Base-by-base conservation (phyloP, 2,888 invertebrate species). In the Exephanes ischioxanthus region DNA sequence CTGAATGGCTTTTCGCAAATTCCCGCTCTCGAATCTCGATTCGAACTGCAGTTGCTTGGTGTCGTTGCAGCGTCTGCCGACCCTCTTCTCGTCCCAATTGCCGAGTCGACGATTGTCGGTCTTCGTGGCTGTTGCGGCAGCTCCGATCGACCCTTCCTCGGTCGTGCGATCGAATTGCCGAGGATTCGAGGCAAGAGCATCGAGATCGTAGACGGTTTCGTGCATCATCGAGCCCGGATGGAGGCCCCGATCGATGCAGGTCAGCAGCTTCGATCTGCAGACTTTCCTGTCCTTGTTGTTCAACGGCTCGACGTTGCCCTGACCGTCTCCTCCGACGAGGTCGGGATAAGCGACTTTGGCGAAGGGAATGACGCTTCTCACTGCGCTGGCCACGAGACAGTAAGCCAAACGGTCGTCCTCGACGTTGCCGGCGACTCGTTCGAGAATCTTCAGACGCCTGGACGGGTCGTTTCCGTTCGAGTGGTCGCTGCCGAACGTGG, bases 21-120 rank as follows among this genome's bases (percentile, higher is more conserved):
- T 98, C 30, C 98, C 98, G 89, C 97, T 96, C 93, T 98, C 98
- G 94, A 98, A 98, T 91, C 97, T 95, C 5, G 98, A 97, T 92
- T 98, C 98, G 93, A 98, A 98, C 76, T 95, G 94, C 63, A 98
- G 94, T 89, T 94, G 93, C 87, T 94, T 94, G 0, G 94, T 88
- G 90, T 93, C 92, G 48, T 76, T 76, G 55, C 51, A 76, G 0
- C 86, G 88, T 30, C 89, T 91, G 3, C 92, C 91, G 9, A 91
- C 84, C 37, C 89, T 88, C 22, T 81, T 89, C 87, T 92, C 91
- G 80, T 93, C 93, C 84, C 89, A 90, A 78, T 93, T 93, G 68
- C 83, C 88, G 4, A 93, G 84, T 16, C 70, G 37, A 26, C 80
- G 83, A 58, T 84, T 85, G 4, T 86, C 81, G 30, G 73, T 53